Percentiles rank a stretch among this genome's conserved stretches.
Evolutionary conservation across 2,797 vertebrate species (phyloP).

Genomic region (Typhlichthys subterraneus): DNA sequence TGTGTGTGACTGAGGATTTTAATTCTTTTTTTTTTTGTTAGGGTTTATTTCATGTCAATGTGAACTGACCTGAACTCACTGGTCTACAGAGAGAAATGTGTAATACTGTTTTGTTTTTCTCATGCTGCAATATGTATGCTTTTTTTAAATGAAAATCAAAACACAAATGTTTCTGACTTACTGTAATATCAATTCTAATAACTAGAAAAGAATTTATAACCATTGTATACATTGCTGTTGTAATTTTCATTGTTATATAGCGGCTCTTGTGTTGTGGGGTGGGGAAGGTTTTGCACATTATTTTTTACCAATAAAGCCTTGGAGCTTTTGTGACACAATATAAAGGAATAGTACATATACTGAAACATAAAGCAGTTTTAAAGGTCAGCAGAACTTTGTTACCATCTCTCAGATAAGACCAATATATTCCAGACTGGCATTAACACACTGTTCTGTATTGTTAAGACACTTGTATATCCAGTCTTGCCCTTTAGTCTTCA

Average conservation of each 20-base stretch:
- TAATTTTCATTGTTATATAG: constrained; percentile 50
- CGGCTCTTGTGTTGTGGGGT: constrained; percentile 46
- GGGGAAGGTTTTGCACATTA: constrained; percentile 62
- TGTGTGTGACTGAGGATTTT: constrained; percentile 68
- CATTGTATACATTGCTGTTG: constrained; percentile 50
- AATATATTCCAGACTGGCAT: constrained; percentile 40
- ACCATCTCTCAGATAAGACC: constrained; percentile 25
- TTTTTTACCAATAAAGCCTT: constrained; percentile 54
- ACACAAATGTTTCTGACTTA: constrained; percentile 37
- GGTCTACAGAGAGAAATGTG: constrained; percentile 45
- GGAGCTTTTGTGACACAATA: constrained; percentile 50
- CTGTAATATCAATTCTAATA: constrained; percentile 37
- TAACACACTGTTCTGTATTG: constrained; percentile 22
- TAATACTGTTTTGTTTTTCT: constrained; percentile 25
- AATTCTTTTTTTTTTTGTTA: constrained; percentile 18
- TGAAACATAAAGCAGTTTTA: constrained; percentile 41
- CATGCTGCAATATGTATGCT: constrained; percentile 66
- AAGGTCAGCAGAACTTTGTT: constrained; percentile 9
- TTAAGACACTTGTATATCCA: constrained; percentile 28
- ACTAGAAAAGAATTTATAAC: constrained; percentile 60
- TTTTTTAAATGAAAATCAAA: constrained; percentile 56
- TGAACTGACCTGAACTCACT: constrained; percentile 43
- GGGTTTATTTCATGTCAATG: constrained; percentile 38
- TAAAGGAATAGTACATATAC: constrained; percentile 32
- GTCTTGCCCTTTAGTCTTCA: constrained; percentile 53